Evolutionary conservation across 2,113 vertebrate genomes (phyloP), one percentile per base, ranked within the genome.

Genomic region (Furnarius figulus): DNA sequence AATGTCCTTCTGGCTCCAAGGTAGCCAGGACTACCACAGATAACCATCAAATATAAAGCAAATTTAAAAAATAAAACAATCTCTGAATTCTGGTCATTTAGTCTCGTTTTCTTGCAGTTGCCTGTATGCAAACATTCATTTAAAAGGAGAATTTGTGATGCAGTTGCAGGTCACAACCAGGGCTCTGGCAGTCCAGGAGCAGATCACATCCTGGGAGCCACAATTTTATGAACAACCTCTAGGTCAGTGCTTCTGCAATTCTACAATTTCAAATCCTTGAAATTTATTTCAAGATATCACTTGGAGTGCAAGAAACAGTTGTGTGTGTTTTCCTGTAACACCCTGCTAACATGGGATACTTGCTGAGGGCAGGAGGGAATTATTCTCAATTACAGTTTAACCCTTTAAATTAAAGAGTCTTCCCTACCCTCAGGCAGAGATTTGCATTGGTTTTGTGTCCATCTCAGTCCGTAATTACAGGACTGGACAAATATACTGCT

Each of bases 301-400:
- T 19, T 49, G 47, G 24, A 56, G 18, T 25, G 50, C 11, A n/a
- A 67, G 53, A 66, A 35, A 5, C 22, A 59, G 11, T 13, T 0
- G 0, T 37, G 22, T 0, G 0, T 19, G 18, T 61, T 68, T 70
- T 53, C 58, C 49, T 6, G 0, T 31, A 77, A 56, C 25, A 14
- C 28, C 17, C 12, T 72, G 40, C 50, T 52, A 23, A 10, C 3
- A 1, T 12, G 35, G 13, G 37, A 23, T 61, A 14, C 44, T 65
- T 50, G 49, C 63, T 52, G 40, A 73, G 31, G 40, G 14, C 31
- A 58, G 62, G 49, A 59, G 28, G 13, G 47, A 75, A 33, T 63
- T 71, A 39, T 30, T 75, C n/a, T 46, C 11, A 0, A 5, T 35
- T 50, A 53, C 14, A 58, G 18, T 24, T 83, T 71, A 62, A 37